Evolutionary conservation across 1,140 invertebrate genomes (phyloP).

Genomic region (Eurosta solidaginis): DNA sequence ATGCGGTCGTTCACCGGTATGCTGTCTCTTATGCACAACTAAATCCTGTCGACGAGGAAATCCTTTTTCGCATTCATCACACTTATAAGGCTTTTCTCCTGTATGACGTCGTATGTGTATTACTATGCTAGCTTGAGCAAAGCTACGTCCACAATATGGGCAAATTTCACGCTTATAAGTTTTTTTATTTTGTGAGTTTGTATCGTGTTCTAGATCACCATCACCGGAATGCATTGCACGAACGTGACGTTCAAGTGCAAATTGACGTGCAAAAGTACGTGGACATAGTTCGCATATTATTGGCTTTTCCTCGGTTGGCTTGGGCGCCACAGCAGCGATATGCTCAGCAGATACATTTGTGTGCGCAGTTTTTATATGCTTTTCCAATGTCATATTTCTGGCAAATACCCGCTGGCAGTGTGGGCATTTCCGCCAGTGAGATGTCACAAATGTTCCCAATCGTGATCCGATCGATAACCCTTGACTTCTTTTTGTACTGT

Average conservation of each 20-base stretch:
- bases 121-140: slow-evolving; percentile 63
- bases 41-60: slow-evolving; percentile 52
- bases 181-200: slow-evolving; percentile 35
- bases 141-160: slow-evolving; percentile 63
- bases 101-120: slow-evolving; percentile 67
- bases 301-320: slow-evolving; percentile 56
- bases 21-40: slow-evolving; percentile 62
- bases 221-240: slow-evolving; percentile 42
- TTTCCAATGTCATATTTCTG: slow-evolving; percentile 40
- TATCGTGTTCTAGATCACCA: not conserved
- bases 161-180: slow-evolving; percentile 54
- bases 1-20: slow-evolving; percentile 66
- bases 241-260: slow-evolving; percentile 55
- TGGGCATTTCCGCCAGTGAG: slow-evolving; percentile 39
- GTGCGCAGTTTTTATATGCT: slow-evolving; percentile 42
- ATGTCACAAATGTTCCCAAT: slow-evolving; percentile 38
- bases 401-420: slow-evolving; percentile 46
- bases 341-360: not conserved
- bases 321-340: slow-evolving; percentile 40
- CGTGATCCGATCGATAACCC: slow-evolving; percentile 32
- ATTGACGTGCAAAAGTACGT: slow-evolving; percentile 62
- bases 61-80: slow-evolving; percentile 46
- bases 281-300: slow-evolving; percentile 62
- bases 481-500: not conserved
- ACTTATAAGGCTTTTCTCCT: slow-evolving; percentile 55